These are phyloP conservation scores for Cheilosia scutellata DNA, from an alignment of 2,888 invertebrate species.

Conservation along the genomic window DNA sequence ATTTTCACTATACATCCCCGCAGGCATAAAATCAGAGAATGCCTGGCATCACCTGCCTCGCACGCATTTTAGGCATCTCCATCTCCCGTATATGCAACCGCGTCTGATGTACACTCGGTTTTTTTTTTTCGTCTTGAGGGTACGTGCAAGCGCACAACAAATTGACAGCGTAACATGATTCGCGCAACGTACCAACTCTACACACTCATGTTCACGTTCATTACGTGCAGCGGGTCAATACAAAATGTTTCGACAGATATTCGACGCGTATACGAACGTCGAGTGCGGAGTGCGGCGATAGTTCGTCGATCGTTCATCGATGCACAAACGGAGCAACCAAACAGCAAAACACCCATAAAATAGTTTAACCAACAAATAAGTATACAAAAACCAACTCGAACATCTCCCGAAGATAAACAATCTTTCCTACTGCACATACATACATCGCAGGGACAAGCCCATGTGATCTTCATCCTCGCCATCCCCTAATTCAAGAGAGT, in stretches of 20 bases:
- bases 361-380: conserved; percentile 58
- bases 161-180: conserved; percentile 75
- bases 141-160: conserved; percentile 75
- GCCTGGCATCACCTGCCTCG: conserved; percentile 56
- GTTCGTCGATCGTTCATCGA: conserved; percentile 15
- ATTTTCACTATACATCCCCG: not conserved
- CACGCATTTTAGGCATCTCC: conserved; percentile 61
- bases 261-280: conserved; percentile 61
- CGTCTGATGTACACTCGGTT: not conserved
- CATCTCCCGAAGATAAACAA: conserved; percentile 71
- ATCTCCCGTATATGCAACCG: conserved; percentile 22
- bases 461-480: conserved; percentile 43
- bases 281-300: conserved; percentile 4
- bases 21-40: not conserved
- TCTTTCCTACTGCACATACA: conserved; percentile 51
- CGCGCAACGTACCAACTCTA: conserved; percentile 68
- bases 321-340: conserved; percentile 44
- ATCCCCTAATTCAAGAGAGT: conserved; percentile 53
- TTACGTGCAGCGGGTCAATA: conserved; percentile 75
- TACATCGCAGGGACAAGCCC: conserved; percentile 52
- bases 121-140: conserved; percentile 31
- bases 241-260: conserved; percentile 75
- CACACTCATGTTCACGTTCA: conserved; percentile 74
- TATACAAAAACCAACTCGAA: conserved; percentile 47
- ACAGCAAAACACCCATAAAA: conserved; percentile 37